These are phyloP conservation scores for Drosophila hydei DNA, from an alignment of 1,140 invertebrate genomes.

Conservation along the genomic window DNA sequence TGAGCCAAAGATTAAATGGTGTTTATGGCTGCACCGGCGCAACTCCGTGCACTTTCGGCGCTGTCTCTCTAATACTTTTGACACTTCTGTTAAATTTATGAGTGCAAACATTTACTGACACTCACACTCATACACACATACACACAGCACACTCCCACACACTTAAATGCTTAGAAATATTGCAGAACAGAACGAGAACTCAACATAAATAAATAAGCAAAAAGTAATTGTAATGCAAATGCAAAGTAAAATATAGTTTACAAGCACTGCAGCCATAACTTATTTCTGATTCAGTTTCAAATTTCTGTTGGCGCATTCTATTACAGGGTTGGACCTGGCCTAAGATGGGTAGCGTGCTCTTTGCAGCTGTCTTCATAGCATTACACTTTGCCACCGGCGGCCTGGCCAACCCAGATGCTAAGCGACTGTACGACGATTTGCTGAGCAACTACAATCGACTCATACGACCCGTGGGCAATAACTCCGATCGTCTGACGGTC, in stretches of 20 bases:
- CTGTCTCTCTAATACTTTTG: slow-evolving; percentile 68
- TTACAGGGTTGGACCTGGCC: slow-evolving; percentile 91
- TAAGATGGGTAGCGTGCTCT: slow-evolving; percentile 90
- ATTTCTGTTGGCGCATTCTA: slow-evolving; percentile 1
- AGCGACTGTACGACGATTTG: slow-evolving; percentile 97
- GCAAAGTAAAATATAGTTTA: slow-evolving; percentile 10
- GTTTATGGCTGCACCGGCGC: slow-evolving; percentile 68
- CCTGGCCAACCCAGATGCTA: slow-evolving; percentile 94
- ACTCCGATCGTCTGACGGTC: slow-evolving; percentile 97
- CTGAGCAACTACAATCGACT: slow-evolving; percentile 98
- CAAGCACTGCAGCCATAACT: slow-evolving; percentile 44
- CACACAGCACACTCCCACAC: not conserved
- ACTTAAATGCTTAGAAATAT: slow-evolving; percentile 4
- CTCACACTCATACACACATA: slow-evolving; percentile 1
- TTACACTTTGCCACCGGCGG: slow-evolving; percentile 87
- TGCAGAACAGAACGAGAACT: slow-evolving; percentile 14
- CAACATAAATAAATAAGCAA: slow-evolving; percentile 30
- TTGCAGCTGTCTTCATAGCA: slow-evolving; percentile 89
- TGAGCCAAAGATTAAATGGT: slow-evolving; percentile 82
- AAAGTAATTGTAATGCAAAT: slow-evolving; percentile 30
- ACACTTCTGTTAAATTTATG: slow-evolving; percentile 76
- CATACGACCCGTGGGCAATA: slow-evolving; percentile 98
- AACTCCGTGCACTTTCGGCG: slow-evolving; percentile 37
- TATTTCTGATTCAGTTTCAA: slow-evolving; percentile 39
- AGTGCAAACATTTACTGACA: slow-evolving; percentile 19